Percentiles rank a stretch among this genome's conserved stretches.
These are phyloP conservation scores for Apantesis nais DNA, from an alignment of 2,888 invertebrate species.

Conservation along the genomic window DNA sequence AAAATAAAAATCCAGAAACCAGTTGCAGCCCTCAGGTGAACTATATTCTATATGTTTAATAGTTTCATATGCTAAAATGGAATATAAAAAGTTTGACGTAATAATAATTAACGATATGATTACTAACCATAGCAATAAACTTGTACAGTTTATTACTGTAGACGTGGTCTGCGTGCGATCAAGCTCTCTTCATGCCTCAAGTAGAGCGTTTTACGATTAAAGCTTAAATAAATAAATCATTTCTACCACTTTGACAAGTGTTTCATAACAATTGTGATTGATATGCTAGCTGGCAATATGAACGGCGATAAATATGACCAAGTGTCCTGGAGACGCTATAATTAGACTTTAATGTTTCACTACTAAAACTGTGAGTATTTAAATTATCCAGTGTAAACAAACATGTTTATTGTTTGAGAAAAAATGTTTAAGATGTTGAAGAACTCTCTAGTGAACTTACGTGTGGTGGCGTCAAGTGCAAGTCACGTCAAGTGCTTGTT, in stretches of 20 bases:
- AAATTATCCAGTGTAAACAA: constrained; percentile 42
- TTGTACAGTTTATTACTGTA: constrained; percentile 67
- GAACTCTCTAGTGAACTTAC: constrained; percentile 62
- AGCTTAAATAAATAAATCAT: constrained; percentile 68
- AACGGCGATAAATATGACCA: constrained; percentile 30
- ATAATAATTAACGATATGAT: constrained; percentile 62
- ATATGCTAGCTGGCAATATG: constrained; percentile 34
- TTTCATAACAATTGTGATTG: constrained; percentile 51
- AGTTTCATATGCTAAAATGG: constrained; percentile 16
- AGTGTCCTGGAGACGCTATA: constrained; percentile 27
- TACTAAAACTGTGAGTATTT: constrained; percentile 32
- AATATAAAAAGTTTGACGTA: constrained; percentile 52
- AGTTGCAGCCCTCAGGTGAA: neutral
- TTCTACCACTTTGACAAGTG: constrained; percentile 55
- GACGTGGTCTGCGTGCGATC: constrained; percentile 58
- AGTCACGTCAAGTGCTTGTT: constrained; percentile 72
- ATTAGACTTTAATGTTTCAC: constrained; percentile 22
- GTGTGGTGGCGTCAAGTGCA: constrained; percentile 68
- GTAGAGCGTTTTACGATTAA: constrained; percentile 65
- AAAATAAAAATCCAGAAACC: neutral
- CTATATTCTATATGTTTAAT: neutral
- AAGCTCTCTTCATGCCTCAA: constrained; percentile 64
- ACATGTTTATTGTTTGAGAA: constrained; percentile 52
- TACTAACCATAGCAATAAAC: constrained; percentile 68
- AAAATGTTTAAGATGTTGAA: constrained; percentile 59